Percentiles rank a stretch among this genome's conserved stretches.
Conservation (phyloP, 2,888 invertebrate genomes). For the Zaprionus bogoriensis region DNA sequence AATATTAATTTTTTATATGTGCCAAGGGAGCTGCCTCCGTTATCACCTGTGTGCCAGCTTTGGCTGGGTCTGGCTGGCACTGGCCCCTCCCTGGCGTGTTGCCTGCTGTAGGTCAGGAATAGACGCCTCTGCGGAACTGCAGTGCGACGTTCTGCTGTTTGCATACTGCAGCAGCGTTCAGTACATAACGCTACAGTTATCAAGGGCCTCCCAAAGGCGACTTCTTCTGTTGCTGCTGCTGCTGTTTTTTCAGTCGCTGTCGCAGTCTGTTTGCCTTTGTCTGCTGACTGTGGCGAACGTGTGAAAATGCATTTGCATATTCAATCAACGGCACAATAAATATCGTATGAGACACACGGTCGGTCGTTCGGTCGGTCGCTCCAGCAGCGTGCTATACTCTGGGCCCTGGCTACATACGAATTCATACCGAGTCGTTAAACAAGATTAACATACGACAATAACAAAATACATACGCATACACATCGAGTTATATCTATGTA, state of each 20-base stretch:
- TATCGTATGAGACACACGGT: slow-evolving; percentile 28
- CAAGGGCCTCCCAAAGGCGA: background rate
- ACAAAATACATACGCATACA: slow-evolving; percentile 40
- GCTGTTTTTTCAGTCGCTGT: background rate
- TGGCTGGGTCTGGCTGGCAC: too few relatives aligned
- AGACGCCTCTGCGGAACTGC: background rate
- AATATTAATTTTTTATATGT: slow-evolving; percentile 66
- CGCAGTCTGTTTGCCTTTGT: slow-evolving; percentile 47
- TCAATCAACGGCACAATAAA: slow-evolving; percentile 79
- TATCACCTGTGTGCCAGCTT: slow-evolving; percentile 56
- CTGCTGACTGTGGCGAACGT: slow-evolving; percentile 62
- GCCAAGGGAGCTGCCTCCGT: slow-evolving; percentile 52
- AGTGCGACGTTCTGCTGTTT: background rate
- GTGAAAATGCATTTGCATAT: slow-evolving; percentile 82
- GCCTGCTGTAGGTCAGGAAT: slow-evolving; percentile 62
- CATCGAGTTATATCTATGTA: too few relatives aligned
- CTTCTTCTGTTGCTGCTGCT: background rate
- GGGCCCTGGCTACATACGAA: slow-evolving; percentile 60
- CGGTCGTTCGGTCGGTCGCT: too few relatives aligned
- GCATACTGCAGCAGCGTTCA: slow-evolving; percentile 1
- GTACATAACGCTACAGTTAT: slow-evolving; percentile 4
- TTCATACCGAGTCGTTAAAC: slow-evolving; percentile 75
- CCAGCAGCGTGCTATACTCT: too few relatives aligned
- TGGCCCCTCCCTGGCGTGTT: too few relatives aligned
- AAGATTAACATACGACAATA: slow-evolving; percentile 74